Conservation (phyloP, 2,888 invertebrate species). For the Diaperis boleti region DNA sequence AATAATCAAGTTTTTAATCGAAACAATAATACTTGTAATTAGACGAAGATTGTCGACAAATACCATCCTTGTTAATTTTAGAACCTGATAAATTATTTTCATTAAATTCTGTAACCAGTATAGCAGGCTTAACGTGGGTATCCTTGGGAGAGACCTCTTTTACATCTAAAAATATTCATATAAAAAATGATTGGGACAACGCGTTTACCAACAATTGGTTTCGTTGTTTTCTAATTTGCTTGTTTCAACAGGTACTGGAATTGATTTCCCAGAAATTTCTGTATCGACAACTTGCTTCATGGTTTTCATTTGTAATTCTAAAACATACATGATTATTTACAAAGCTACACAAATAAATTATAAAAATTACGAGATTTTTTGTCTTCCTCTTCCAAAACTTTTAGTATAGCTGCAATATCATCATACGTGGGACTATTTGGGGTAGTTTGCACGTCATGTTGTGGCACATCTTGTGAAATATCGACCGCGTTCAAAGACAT, state of each 20-base stretch:
- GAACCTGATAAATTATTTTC: no score
- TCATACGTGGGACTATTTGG: conserved; percentile 59
- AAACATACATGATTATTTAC: conserved; percentile 29
- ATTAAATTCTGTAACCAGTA: no score
- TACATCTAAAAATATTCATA: no score
- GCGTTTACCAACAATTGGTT: no score
- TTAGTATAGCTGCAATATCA: conserved; percentile 66
- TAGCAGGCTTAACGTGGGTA: no score
- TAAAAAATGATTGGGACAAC: no score
- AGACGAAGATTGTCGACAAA: conserved; percentile 33
- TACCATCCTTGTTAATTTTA: no score
- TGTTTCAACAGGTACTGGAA: no score
- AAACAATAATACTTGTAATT: conserved; percentile 49
- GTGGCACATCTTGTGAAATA: conserved; percentile 47
- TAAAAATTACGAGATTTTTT: conserved; percentile 62
- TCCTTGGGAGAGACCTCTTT: no score
- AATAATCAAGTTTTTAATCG: conserved; percentile 33
- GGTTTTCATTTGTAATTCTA: conserved; percentile 59
- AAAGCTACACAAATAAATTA: neutral
- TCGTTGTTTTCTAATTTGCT: no score
- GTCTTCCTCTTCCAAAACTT: conserved; percentile 66
- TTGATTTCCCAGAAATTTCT: no score
- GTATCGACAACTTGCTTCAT: conserved; percentile 59
- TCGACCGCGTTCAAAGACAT: conserved; percentile 37
- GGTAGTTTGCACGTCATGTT: conserved; percentile 50